These are phyloP conservation scores for Heterodera filipjevi DNA, from an alignment of 2,888 invertebrate genomes.

Conservation along the genomic window DNA sequence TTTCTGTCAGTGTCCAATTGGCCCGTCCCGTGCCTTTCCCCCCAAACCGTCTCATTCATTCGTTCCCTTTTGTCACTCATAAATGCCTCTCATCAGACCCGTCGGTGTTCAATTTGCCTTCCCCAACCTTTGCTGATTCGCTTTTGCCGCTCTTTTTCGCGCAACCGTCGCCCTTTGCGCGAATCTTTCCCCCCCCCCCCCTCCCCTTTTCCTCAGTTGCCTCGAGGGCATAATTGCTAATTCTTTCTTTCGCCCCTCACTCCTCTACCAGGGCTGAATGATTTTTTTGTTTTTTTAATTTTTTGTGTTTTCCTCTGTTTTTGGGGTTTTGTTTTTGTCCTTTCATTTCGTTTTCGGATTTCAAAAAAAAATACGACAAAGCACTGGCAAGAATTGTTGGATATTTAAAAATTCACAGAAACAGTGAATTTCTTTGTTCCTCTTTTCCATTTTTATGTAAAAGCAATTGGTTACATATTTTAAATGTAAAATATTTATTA, in stretches of 20 bases:
- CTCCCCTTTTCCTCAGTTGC: not conserved
- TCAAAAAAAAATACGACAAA: no score
- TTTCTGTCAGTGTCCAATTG: not conserved
- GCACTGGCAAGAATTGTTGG: no score
- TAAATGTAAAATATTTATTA: no score
- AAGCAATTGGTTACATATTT: no score
- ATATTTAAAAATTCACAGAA: no score
- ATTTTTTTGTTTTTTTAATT: no score
- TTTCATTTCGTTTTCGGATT: no score
- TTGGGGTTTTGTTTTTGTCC: no score
- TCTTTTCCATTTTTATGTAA: no score
- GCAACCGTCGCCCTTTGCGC: not conserved
- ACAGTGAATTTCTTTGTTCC: no score
- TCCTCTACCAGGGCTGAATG: no score
- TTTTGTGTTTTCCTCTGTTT: no score
- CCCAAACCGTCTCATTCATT: not conserved
- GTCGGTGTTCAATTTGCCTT: not conserved
- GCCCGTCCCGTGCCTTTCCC: not conserved
- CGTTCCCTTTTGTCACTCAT: not conserved
- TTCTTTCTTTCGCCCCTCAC: not conserved
- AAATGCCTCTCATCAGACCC: not conserved
- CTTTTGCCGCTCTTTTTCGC: not conserved
- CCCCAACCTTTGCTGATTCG: not conserved
- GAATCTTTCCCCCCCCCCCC: not conserved
- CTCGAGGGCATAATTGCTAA: not conserved